Evolutionary conservation across 2,888 invertebrate genomes (phyloP).

Genomic region (Hermaeophaga mercurialis): DNA sequence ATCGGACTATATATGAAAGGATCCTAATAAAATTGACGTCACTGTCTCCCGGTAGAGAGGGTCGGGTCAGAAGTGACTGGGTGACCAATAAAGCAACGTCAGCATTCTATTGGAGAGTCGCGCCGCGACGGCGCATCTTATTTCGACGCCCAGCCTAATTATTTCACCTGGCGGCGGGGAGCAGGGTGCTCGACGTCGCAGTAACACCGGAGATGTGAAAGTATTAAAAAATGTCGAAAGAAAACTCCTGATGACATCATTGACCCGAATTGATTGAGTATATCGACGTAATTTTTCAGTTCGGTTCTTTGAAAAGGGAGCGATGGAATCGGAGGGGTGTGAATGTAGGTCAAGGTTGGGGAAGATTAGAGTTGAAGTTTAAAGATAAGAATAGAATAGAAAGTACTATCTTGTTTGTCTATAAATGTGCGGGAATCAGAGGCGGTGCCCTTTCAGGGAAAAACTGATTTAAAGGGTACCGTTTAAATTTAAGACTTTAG

Average conservation of each 20-base stretch:
- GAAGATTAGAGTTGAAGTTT: constrained; percentile 11
- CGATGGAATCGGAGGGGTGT: constrained; percentile 9
- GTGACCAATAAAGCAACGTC: constrained; percentile 52
- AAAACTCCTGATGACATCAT: constrained; percentile 24
- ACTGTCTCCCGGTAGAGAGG: constrained; percentile 44
- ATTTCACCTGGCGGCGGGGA: constrained; percentile 38
- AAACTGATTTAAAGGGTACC: no score
- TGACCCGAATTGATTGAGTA: constrained; percentile 26
- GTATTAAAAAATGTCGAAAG: constrained; percentile 19
- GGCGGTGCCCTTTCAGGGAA: no score
- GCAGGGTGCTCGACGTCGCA: constrained; percentile 1
- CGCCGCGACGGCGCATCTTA: constrained; percentile 51
- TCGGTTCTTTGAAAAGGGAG: constrained; percentile 13
- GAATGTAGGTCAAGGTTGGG: constrained; percentile 25
- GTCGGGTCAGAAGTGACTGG: constrained; percentile 53
- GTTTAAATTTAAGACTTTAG: no score
- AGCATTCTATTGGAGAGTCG: constrained; percentile 53
- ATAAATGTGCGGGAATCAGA: no score
- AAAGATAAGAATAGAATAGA: neutral
- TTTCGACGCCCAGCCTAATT: constrained; percentile 48
- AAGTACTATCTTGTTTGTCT: neutral
- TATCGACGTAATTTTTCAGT: constrained; percentile 26
- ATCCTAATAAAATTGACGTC: constrained; percentile 46
- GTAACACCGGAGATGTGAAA: constrained; percentile 18
- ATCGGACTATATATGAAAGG: neutral